A percentile compares a stretch with the other conserved stretches of the same genome.
phyloP scores from a whole-genome alignment of 2,797 vertebrate species.

The Balearica regulorum region DNA sequence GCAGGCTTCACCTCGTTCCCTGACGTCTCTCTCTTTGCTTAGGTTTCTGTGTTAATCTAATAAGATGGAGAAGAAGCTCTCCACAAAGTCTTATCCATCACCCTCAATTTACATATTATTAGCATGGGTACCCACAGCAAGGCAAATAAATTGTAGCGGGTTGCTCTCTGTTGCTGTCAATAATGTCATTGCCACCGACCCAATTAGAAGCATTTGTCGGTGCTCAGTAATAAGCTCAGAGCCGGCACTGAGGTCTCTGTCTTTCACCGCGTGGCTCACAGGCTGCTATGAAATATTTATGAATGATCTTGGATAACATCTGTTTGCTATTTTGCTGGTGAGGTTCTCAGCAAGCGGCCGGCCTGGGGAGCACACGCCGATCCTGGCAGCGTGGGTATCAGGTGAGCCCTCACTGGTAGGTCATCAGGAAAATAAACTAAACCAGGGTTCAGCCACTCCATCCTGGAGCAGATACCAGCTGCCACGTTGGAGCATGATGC shows the following conservation, averaged over 20 bases:
- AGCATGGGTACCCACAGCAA: background rate
- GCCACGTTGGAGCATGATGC: fast-evolving
- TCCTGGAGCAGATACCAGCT: background rate
- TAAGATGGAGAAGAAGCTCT: background rate
- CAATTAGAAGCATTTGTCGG: constrained; percentile 53
- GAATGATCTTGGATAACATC: constrained; percentile 67
- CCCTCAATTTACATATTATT: background rate
- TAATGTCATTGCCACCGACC: background rate
- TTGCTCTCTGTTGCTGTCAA: constrained; percentile 3
- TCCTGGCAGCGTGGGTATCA: background rate
- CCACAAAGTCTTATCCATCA: background rate
- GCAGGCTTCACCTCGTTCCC: background rate
- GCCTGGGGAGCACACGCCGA: background rate
- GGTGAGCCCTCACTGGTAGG: background rate
- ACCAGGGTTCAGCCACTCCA: background rate
- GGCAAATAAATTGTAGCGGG: background rate
- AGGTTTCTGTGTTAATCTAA: background rate
- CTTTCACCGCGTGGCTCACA: constrained; percentile 41
- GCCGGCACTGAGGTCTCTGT: background rate
- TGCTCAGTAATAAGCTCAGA: constrained; percentile 15
- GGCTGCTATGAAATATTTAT: constrained; percentile 68
- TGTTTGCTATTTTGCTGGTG: constrained; percentile 64
- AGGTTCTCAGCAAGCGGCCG: background rate
- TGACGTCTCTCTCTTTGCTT: background rate
- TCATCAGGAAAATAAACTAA: background rate